Conservation (phyloP, 2,797 vertebrate species). For the Knipowitschia caucasica region DNA sequence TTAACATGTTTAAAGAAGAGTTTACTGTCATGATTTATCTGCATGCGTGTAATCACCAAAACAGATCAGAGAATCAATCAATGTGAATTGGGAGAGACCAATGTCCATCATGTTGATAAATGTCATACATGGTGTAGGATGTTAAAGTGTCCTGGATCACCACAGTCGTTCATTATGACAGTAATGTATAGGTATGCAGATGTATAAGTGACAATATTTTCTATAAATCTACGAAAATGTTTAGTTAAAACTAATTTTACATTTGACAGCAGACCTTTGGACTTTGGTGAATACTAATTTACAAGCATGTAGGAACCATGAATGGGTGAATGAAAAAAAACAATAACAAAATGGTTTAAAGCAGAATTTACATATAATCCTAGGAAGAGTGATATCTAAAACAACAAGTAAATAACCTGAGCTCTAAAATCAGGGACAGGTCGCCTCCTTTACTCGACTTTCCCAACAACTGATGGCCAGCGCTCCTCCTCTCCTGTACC, state of each 20-base stretch:
- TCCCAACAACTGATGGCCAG: constrained; percentile 41
- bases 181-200: neutral
- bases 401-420: constrained; percentile 1
- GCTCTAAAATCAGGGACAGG: constrained; percentile 39
- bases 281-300: no score
- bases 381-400: neutral
- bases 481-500: constrained; percentile 61
- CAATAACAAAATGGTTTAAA: neutral
- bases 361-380: neutral
- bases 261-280: neutral
- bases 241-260: neutral
- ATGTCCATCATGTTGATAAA: no score
- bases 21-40: no score
- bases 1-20: neutral
- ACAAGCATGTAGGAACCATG: neutral
- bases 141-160: no score
- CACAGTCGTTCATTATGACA: neutral
- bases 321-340: no score
- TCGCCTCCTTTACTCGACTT: constrained; percentile 41
- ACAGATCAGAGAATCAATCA: no score
- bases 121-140: no score
- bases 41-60: no score
- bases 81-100: no score
- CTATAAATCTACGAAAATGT: neutral
- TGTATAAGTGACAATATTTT: neutral